Percentiles rank a stretch among this genome's conserved stretches.
These are phyloP conservation scores for Icerya purchasi DNA, from an alignment of 2,888 invertebrate species.

Conservation along the genomic window DNA sequence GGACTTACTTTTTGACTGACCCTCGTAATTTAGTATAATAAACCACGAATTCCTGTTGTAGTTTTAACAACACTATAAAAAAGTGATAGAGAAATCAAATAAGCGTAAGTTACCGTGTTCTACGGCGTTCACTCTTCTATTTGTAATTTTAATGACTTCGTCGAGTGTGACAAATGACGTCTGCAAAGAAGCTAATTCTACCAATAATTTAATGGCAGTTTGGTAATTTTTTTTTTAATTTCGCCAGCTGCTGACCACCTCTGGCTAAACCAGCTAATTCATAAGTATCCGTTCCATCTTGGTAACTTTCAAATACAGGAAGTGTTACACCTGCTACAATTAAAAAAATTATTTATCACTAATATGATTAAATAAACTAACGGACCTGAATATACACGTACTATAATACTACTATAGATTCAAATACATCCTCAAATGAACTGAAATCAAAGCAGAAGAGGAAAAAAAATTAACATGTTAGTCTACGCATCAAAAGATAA, in stretches of 20 bases:
- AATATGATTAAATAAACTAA: too few relatives aligned
- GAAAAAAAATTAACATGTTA: too few relatives aligned
- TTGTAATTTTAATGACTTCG: constrained; percentile 96
- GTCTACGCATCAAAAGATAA: too few relatives aligned
- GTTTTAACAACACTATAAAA: background rate
- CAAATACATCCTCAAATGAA: background rate
- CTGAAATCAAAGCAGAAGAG: too few relatives aligned
- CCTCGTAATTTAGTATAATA: too few relatives aligned
- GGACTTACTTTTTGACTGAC: too few relatives aligned
- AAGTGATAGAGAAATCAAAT: background rate
- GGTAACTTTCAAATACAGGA: constrained; percentile 85
- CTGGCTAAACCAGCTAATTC: constrained; percentile 89
- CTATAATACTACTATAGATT: background rate
- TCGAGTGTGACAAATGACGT: constrained; percentile 96
- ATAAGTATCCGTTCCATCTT: constrained; percentile 89
- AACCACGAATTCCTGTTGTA: too few relatives aligned
- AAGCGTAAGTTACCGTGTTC: constrained; percentile 55
- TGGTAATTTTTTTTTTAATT: constrained; percentile 96
- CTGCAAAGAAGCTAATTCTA: constrained; percentile 91
- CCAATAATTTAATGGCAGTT: constrained; percentile 81
- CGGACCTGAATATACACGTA: background rate
- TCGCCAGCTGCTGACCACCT: constrained; percentile 91
- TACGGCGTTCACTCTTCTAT: constrained; percentile 96
- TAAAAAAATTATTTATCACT: too few relatives aligned
- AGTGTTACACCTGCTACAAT: constrained; percentile 77